Evolutionary conservation across 2,888 invertebrate species (phyloP).

Genomic region (Patella caerulea): DNA sequence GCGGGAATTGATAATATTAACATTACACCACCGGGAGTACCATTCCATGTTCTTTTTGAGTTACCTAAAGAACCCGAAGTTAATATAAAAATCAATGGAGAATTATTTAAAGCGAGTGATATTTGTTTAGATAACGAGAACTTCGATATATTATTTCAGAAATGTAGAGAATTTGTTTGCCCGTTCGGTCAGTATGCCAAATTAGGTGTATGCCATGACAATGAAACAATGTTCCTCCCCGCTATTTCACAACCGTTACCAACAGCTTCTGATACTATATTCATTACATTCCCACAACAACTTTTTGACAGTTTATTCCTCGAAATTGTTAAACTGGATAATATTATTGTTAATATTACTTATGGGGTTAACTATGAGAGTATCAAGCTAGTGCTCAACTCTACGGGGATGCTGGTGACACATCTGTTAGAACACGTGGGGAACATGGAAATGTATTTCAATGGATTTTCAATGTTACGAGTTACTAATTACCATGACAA

Average conservation of each 20-base stretch:
- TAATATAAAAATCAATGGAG: neutral
- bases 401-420: neutral
- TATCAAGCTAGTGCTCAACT: neutral
- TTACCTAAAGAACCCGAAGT: neutral
- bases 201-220: neutral
- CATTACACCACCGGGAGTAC: neutral
- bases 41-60: neutral
- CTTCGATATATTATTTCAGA: neutral
- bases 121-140: neutral
- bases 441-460: neutral
- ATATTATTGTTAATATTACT: neutral
- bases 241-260: neutral
- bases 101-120: neutral
- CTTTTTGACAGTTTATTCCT: neutral
- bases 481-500: neutral
- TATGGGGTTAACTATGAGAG: neutral
- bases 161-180: neutral
- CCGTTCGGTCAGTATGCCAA: neutral
- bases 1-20: no score
- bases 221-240: neutral
- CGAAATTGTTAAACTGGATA: no score
- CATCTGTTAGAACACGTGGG: neutral
- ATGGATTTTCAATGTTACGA: neutral
- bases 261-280: neutral
- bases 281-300: neutral